A percentile compares a stretch with the other conserved stretches of the same genome.
phyloP scores from a whole-genome alignment of 2,888 invertebrate species.

The Lithophane ornitopus region DNA sequence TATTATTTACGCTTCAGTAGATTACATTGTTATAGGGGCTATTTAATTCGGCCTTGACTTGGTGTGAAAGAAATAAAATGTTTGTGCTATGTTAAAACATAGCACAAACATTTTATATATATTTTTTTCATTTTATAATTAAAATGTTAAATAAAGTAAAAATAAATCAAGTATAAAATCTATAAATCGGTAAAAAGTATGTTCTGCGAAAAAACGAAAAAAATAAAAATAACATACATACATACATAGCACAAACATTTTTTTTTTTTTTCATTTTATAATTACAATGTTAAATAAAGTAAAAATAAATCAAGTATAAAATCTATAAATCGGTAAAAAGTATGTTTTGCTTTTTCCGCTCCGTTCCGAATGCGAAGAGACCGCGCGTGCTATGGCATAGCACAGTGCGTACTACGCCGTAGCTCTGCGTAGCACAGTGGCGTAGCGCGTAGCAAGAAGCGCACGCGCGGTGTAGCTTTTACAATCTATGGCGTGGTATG shows the following conservation, averaged over 20 bases:
- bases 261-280: no score
- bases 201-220: no score
- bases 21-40: neutral
- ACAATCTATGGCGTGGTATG: neutral
- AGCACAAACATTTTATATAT: no score
- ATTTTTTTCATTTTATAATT: no score
- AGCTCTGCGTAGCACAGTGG: neutral
- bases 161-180: neutral
- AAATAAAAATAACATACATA: no score
- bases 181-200: neutral
- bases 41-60: neutral
- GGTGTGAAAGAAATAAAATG: neutral
- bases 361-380: neutral
- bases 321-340: neutral
- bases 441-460: neutral
- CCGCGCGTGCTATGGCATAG: neutral
- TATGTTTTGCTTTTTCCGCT: neutral
- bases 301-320: neutral
- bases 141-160: neutral
- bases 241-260: no score
- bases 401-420: slow-evolving; percentile 22
- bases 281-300: neutral
- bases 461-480: neutral
- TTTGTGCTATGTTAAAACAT: no score
- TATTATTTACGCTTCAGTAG: slow-evolving; percentile 35